Evolutionary conservation across 2,888 invertebrate species (phyloP), one percentile per base, ranked within the genome.

Genomic region (Bombylius discolor): DNA sequence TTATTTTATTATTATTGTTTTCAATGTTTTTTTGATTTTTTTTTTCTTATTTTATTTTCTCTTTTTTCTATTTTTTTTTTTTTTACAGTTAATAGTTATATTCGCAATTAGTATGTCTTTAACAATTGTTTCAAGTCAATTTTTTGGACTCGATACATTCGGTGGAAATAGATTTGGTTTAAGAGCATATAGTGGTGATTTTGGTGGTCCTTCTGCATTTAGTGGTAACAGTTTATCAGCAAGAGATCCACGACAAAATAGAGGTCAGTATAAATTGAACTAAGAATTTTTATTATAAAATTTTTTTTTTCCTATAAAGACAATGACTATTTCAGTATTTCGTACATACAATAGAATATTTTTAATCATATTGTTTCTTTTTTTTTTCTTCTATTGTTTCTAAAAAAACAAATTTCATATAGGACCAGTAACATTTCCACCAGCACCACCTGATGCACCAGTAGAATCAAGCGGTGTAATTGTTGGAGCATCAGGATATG

Each of bases 351-450:
- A 23, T 23, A 23, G 23, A 23, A 23, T 36, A 36, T 36, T 8
- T 36, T 36, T 36, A 8, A 36, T 36, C 9, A 8, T 36, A 36
- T 36, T 36, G 1, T 36, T 36, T 36, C 6, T 36, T 36, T 12
- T 11, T 44, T 44, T 4, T 44, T 13, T 31, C 7, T 31, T 12
- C 8, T 31, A 47, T 14, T 9, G n/a, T 5, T 5, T 47, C 4
- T 32, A 47, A 47, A 31, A n/a, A 47, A 14, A 23, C 31, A 47
- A 23, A 44, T 44, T 44, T 44, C 5, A 13, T 58, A 39, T 79
- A 83, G 90, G 90, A 65, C 89, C 90, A 59, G 87, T 90, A 52
- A 79, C 88, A 52, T 90, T 89, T 77, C 87, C 87, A 45, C 81
- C 81, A 57, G 79, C 82, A 33, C 85, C 85, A 9, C 75, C 79